A percentile compares a stretch with the other conserved stretches of the same genome.
Evolutionary conservation across 2,113 vertebrate species (phyloP).

Genomic region (Psettodes erumei): DNA sequence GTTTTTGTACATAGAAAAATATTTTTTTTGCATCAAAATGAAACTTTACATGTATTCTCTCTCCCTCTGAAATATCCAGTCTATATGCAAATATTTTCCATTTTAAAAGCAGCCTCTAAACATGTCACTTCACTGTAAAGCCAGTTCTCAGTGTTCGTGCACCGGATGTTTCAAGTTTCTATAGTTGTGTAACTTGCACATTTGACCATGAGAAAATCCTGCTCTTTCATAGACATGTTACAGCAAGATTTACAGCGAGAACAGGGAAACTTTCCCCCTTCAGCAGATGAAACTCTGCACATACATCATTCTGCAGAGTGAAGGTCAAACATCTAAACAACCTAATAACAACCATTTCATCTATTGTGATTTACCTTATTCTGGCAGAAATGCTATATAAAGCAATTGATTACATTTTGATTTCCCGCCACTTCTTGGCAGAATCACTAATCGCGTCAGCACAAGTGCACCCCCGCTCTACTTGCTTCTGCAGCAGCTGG

Average conservation of each 20-base stretch:
- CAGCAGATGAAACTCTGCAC: neutral
- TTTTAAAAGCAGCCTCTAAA: neutral
- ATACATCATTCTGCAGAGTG: no score
- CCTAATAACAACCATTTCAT: neutral
- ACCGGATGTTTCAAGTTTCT: neutral
- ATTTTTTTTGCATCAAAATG: neutral
- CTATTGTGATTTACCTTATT: neutral
- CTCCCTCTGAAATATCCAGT: neutral
- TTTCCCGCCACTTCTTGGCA: conserved; percentile 4
- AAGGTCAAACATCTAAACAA: neutral
- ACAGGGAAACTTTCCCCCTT: neutral
- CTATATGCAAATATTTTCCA: neutral
- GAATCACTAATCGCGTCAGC: neutral
- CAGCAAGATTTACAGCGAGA: neutral
- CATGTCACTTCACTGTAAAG: neutral
- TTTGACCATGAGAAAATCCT: neutral
- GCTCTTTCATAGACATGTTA: neutral
- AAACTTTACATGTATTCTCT: neutral
- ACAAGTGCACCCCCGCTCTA: neutral
- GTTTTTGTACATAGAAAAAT: neutral
- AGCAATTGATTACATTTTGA: neutral
- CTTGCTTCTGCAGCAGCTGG: neutral
- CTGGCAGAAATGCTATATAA: neutral
- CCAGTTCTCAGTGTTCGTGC: neutral
- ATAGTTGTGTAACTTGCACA: neutral